These are phyloP conservation scores for Psephotus haematonotus DNA, from an alignment of 2,113 vertebrate species.

Conservation along the genomic window DNA sequence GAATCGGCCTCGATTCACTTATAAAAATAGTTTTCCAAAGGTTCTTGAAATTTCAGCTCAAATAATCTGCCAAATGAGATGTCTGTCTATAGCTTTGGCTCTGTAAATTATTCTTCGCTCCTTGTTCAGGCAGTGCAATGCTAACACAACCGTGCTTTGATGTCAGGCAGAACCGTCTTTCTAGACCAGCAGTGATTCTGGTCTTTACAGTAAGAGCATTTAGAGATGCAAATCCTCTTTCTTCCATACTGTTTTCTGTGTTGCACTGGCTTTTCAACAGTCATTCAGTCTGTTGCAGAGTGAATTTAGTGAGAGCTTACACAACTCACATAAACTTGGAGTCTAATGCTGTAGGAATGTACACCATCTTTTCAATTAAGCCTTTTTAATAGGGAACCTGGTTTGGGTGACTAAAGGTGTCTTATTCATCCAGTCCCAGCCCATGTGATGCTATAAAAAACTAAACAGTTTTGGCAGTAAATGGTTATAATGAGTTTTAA, in stretches of 20 bases:
- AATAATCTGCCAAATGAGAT: slow-evolving; percentile 10
- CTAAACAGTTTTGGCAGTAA: neutral
- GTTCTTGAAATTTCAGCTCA: slow-evolving; percentile 26
- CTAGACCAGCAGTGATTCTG: neutral
- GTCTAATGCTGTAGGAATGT: neutral
- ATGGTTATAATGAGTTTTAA: neutral
- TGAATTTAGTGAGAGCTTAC: neutral
- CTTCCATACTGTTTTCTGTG: neutral
- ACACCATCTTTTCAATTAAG: neutral
- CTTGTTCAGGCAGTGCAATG: neutral
- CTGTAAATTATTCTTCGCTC: neutral
- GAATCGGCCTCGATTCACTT: neutral
- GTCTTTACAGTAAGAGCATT: neutral
- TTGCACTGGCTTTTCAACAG: neutral
- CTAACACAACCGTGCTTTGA: neutral
- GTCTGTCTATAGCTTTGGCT: neutral
- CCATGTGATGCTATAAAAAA: neutral
- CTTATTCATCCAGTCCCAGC: neutral
- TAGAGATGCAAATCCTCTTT: neutral
- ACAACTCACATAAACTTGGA: neutral
- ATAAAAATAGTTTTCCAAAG: slow-evolving; percentile 29
- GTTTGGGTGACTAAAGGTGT: neutral
- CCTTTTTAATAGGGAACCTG: neutral
- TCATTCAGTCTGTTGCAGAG: neutral
- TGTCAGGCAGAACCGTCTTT: neutral